Evolutionary conservation across 1,140 invertebrate species (phyloP).

Genomic region (Helicorthomorpha holstii): DNA sequence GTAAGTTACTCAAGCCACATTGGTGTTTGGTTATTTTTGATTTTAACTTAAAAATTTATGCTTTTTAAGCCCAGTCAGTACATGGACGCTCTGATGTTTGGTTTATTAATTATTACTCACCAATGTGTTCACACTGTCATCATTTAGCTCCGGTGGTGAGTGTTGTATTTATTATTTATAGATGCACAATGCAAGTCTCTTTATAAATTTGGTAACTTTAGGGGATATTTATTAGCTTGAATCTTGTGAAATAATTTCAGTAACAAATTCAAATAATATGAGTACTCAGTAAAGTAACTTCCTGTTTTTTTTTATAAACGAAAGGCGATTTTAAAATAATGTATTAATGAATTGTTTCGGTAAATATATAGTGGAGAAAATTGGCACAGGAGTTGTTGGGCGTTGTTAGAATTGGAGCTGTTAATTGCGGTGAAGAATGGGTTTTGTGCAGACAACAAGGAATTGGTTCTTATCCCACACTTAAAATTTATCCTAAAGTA

Average conservation of each 20-base stretch:
- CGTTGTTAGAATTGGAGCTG: conserved; percentile 52
- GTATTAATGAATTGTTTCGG: too few species aligned
- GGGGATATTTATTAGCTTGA: too few species aligned
- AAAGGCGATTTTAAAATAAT: too few species aligned
- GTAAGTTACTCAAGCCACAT: conserved; percentile 44
- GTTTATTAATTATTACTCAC: conserved; percentile 75
- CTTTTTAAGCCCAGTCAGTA: conserved; percentile 36
- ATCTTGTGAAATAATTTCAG: too few species aligned
- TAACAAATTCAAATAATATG: too few species aligned
- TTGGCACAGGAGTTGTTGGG: conserved; percentile 52
- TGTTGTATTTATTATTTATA: conserved; percentile 3
- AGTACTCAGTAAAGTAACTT: too few species aligned
- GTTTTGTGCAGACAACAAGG: conserved; percentile 44
- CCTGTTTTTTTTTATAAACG: too few species aligned
- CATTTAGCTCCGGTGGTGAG: conserved; percentile 41
- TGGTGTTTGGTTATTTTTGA: neutral
- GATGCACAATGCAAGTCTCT: too few species aligned
- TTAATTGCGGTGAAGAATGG: conserved; percentile 64
- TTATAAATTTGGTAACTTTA: too few species aligned
- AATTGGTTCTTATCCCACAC: conserved; percentile 48
- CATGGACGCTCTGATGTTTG: conserved; percentile 45
- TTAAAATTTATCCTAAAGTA: conserved; percentile 39
- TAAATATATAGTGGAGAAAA: conserved; percentile 43
- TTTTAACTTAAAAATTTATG: conserved; percentile 1
- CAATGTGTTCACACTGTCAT: conserved; percentile 69